These are phyloP conservation scores for Amaurobius ferox DNA, from an alignment of 2,888 invertebrate genomes.

Conservation along the genomic window DNA sequence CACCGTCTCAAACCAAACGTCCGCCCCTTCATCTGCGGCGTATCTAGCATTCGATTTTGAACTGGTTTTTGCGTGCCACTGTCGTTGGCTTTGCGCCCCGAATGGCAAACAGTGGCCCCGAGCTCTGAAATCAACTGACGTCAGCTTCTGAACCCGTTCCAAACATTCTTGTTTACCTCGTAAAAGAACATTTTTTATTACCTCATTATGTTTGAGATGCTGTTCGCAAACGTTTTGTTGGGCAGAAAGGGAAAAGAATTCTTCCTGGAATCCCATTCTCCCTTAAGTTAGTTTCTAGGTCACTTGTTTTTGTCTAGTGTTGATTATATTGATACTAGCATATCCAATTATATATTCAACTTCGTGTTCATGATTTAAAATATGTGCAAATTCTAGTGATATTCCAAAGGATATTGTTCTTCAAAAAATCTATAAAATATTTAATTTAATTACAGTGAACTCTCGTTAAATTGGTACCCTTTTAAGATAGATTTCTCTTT, in stretches of 20 bases:
- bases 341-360: too few species aligned
- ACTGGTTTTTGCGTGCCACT: constrained; percentile 49
- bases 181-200: neutral
- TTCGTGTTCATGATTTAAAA: too few species aligned
- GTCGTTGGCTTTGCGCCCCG: constrained; percentile 36
- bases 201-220: neutral
- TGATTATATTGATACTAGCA: too few species aligned
- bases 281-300: neutral
- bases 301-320: too few species aligned
- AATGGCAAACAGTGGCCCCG: constrained; percentile 37
- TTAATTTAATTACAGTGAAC: too few species aligned
- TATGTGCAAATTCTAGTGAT: too few species aligned
- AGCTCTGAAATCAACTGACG: constrained; percentile 28
- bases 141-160: constrained; percentile 54
- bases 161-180: constrained; percentile 53
- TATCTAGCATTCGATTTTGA: constrained; percentile 26
- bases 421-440: too few species aligned
- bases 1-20: too few species aligned
- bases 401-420: too few species aligned
- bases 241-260: neutral
- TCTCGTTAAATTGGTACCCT: too few species aligned
- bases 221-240: neutral
- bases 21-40: constrained; percentile 19
- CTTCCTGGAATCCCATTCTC: neutral
- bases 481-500: too few species aligned